Evolutionary conservation across 2,888 invertebrate genomes (phyloP).

Genomic region (Lydus trimaculatus): DNA sequence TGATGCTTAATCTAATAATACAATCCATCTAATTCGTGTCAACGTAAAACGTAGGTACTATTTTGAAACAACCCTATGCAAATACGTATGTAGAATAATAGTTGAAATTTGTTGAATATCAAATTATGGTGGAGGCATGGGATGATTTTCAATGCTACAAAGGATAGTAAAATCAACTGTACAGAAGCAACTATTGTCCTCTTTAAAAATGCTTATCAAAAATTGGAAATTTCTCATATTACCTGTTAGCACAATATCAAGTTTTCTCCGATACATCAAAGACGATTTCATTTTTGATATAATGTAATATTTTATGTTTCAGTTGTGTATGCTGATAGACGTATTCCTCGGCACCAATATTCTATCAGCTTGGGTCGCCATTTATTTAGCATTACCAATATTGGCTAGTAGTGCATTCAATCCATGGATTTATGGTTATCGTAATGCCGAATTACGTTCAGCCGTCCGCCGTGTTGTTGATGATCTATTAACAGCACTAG

Average conservation of each 20-base stretch:
- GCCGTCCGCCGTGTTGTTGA: constrained; percentile 67
- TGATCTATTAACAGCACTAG: constrained; percentile 61
- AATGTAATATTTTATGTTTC: constrained; percentile 42
- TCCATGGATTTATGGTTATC: constrained; percentile 72
- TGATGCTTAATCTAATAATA: too few species aligned
- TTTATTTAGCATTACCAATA: constrained; percentile 67
- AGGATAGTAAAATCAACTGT: neutral
- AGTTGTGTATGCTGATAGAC: constrained; percentile 65
- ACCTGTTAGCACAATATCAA: neutral
- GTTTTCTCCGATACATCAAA: neutral
- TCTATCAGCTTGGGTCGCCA: constrained; percentile 63
- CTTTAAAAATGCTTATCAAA: too few species aligned
- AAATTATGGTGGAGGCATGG: neutral
- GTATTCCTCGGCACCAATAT: constrained; percentile 63
- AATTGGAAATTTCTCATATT: neutral
- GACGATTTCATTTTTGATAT: neutral
- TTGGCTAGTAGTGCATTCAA: constrained; percentile 67
- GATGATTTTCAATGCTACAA: neutral
- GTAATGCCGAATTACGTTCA: constrained; percentile 67
- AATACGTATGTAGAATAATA: neutral
- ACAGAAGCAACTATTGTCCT: too few species aligned
- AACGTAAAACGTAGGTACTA: too few species aligned
- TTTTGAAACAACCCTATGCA: too few species aligned
- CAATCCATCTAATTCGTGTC: too few species aligned
- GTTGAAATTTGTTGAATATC: neutral